A percentile compares a stretch with the other conserved stretches of the same genome.
Evolutionary conservation across 2,113 vertebrate genomes (phyloP).

Genomic region (Lampris incognitus): DNA sequence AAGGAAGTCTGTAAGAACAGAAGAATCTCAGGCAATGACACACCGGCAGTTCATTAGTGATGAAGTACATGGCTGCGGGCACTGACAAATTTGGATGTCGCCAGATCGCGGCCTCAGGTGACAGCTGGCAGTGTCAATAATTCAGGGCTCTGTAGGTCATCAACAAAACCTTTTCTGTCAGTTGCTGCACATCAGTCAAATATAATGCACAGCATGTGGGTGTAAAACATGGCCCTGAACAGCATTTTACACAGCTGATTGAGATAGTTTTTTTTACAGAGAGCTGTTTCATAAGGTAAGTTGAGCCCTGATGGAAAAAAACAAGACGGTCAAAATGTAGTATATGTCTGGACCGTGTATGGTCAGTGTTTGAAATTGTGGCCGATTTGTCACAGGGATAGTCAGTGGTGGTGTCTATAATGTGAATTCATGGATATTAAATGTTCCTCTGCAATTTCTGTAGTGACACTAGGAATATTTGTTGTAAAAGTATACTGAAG

Average conservation of each 20-base stretch:
- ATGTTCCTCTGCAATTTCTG: too few relatives aligned
- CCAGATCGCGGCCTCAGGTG: constrained; percentile 52
- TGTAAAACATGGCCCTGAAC: constrained; percentile 17
- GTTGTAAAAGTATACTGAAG: too few relatives aligned
- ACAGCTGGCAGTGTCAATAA: constrained; percentile 76
- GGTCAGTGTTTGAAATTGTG: too few relatives aligned
- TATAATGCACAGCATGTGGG: constrained; percentile 21
- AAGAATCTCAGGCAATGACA: constrained; percentile 21
- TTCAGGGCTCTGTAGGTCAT: constrained; percentile 60
- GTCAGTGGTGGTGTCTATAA: too few relatives aligned
- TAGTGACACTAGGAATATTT: too few relatives aligned
- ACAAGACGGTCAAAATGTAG: too few relatives aligned
- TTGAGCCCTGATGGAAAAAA: neutral
- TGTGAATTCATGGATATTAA: too few relatives aligned
- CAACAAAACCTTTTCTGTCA: constrained; percentile 31
- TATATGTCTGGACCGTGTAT: too few relatives aligned
- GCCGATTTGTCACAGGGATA: too few relatives aligned
- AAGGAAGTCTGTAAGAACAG: neutral
- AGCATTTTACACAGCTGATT: neutral
- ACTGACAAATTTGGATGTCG: constrained; percentile 65
- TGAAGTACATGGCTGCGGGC: constrained; percentile 58
- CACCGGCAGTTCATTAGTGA: constrained; percentile 50
- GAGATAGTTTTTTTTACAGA: neutral
- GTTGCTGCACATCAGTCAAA: constrained; percentile 27
- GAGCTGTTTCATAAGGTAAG: constrained; percentile 14